Conservation (phyloP, 2,113 vertebrate genomes). For the Riparia riparia region DNA sequence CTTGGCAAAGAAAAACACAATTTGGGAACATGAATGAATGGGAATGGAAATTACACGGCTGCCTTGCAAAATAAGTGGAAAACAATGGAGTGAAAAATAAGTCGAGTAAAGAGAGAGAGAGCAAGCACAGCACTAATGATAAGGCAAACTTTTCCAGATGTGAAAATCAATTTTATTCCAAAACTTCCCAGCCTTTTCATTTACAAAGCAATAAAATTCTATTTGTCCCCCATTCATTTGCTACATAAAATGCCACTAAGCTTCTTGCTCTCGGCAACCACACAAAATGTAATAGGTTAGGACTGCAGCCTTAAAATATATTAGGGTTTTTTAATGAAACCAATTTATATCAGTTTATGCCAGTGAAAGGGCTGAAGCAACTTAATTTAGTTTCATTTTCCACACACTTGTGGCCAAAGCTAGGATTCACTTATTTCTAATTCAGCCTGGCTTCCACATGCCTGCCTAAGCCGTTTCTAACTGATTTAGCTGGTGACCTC, state of each 20-base stretch:
- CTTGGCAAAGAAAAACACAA: slow-evolving; percentile 23
- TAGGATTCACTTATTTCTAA: slow-evolving; percentile 55
- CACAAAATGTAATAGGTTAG: slow-evolving; percentile 61
- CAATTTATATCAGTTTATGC: slow-evolving; percentile 74
- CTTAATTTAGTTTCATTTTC: slow-evolving; percentile 77
- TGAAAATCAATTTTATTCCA: slow-evolving; percentile 72
- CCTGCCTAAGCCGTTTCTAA: slow-evolving; percentile 15
- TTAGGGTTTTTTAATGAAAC: slow-evolving; percentile 72
- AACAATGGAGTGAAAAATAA: slow-evolving; percentile 38
- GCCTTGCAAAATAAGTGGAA: slow-evolving; percentile 45
- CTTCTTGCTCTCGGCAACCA: slow-evolving; percentile 38
- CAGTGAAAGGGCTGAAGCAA: slow-evolving; percentile 60
- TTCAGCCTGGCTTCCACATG: slow-evolving; percentile 5
- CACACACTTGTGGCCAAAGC: slow-evolving; percentile 55
- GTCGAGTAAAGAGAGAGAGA: not conserved
- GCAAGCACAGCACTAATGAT: not conserved
- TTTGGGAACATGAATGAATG: not conserved
- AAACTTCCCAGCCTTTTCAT: slow-evolving; percentile 68
- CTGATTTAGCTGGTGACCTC: slow-evolving; percentile 56
- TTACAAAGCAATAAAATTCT: slow-evolving; percentile 71
- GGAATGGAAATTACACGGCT: slow-evolving; percentile 4
- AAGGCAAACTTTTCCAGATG: slow-evolving; percentile 60
- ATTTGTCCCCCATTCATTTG: slow-evolving; percentile 68
- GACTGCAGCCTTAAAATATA: slow-evolving; percentile 66
- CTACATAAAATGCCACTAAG: slow-evolving; percentile 62